Base-by-base conservation (phyloP, 2,888 invertebrate genomes). In the Folsomia manolachei region DNA sequence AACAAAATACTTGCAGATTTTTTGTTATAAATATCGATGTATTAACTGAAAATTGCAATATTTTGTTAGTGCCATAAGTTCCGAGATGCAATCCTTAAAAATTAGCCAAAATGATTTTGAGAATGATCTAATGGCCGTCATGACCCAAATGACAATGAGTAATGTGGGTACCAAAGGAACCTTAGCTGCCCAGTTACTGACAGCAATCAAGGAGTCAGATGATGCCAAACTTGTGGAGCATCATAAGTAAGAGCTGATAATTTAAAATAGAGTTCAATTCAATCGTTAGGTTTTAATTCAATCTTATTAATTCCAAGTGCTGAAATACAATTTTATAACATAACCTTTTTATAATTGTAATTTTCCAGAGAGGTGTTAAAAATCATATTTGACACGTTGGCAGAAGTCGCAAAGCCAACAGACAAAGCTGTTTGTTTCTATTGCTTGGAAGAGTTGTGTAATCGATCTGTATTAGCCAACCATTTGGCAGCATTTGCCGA, bases 221-320 rank as follows among this genome's bases (percentile, higher is more conserved):
- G 79, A 81, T 66, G 75, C 72, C 9, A 77, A 77, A 56, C 70
- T 81, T 25, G 63, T 76, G 26, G 79, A 81, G 69, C 77, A 79
- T 72, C 79, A 81, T 63, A 81, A 81, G 79, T 79, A 76, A 71
- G 61, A 51, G n/a, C n/a, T n/a, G n/a, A n/a, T n/a, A n/a, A n/a
- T n/a, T n/a, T n/a, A n/a, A n/a, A n/a, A n/a, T n/a, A n/a, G n/a
- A n/a, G n/a, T n/a, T n/a, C n/a, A n/a, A n/a, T n/a, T n/a, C n/a
- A n/a, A n/a, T n/a, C n/a, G n/a, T n/a, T n/a, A n/a, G n/a, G n/a
- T n/a, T n/a, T n/a, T n/a, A n/a, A n/a, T n/a, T n/a, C n/a, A n/a
- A n/a, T n/a, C n/a, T n/a, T n/a, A n/a, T n/a, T n/a, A n/a, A n/a
- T n/a, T n/a, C n/a, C n/a, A n/a, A n/a, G n/a, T n/a, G n/a, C n/a